These are phyloP conservation scores for Brassicogethes aeneus DNA, from an alignment of 2,888 invertebrate species.

Conservation along the genomic window DNA sequence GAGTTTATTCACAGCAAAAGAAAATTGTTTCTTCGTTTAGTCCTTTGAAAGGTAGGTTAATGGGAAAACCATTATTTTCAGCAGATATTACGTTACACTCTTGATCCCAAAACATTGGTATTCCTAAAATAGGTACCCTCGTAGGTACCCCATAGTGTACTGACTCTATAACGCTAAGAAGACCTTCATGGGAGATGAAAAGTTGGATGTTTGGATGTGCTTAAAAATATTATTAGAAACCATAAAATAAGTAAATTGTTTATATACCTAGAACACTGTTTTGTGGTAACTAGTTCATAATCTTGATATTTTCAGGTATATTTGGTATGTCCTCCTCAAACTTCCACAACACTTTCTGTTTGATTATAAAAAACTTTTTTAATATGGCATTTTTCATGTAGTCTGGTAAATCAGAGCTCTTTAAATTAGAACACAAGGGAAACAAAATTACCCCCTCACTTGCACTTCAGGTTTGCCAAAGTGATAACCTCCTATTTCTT, in stretches of 20 bases:
- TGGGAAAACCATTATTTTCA: conserved; percentile 37
- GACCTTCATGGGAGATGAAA: conserved; percentile 43
- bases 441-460: conserved; percentile 42
- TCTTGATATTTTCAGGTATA: conserved; percentile 37
- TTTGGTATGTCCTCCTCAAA: conserved; percentile 32
- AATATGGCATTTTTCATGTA: conserved; percentile 44
- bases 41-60: conserved; percentile 31
- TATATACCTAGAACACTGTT: conserved; percentile 26
- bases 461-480: conserved; percentile 18
- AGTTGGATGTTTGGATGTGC: conserved; percentile 40
- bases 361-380: conserved; percentile 46
- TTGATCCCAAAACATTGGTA: conserved; percentile 46
- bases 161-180: conserved; percentile 41
- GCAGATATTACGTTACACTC: conserved; percentile 41
- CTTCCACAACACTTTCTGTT: conserved; percentile 56
- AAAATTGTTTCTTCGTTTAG: conserved; percentile 31
- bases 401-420: conserved; percentile 10
- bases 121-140: conserved; percentile 42
- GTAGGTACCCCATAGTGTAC: conserved; percentile 41
- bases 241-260: too few species aligned
- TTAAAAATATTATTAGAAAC: too few species aligned
- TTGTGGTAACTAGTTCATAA: conserved; percentile 40
- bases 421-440: conserved; percentile 37
- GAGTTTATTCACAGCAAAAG: conserved; percentile 23
- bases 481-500: background rate